These are phyloP conservation scores for Merodon equestris DNA, from an alignment of 2,888 invertebrate genomes.

Conservation along the genomic window DNA sequence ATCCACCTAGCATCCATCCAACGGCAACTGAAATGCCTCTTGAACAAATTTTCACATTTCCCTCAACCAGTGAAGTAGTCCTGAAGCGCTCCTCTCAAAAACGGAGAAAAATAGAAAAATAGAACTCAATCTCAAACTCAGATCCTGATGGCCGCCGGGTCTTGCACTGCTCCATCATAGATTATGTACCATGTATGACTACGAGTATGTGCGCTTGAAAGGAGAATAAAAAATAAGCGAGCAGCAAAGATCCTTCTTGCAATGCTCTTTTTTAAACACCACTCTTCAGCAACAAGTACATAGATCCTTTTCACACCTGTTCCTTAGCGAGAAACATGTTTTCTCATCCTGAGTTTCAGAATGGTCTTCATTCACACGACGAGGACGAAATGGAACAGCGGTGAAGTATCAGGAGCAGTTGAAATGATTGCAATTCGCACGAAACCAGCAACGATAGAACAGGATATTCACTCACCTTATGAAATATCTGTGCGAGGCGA, in stretches of 20 bases:
- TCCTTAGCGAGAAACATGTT: slow-evolving; percentile 27
- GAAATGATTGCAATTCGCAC: slow-evolving; percentile 37
- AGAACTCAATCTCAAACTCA: slow-evolving; percentile 35
- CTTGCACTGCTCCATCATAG: no score
- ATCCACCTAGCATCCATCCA: slow-evolving; percentile 11
- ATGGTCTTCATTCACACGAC: slow-evolving; percentile 4
- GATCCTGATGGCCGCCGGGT: slow-evolving; percentile 25
- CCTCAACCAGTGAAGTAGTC: slow-evolving; percentile 44
- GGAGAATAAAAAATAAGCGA: slow-evolving; percentile 5
- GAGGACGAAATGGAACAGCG: no score
- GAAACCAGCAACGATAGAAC: slow-evolving; percentile 5
- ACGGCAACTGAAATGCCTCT: slow-evolving; percentile 44
- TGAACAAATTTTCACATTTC: slow-evolving; percentile 62
- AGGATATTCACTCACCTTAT: slow-evolving; percentile 32
- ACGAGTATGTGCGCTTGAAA: no score
- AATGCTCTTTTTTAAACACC: slow-evolving; percentile 27
- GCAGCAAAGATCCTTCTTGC: slow-evolving; percentile 12
- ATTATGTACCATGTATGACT: no score
- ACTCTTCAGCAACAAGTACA: slow-evolving; percentile 56
- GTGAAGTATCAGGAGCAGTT: slow-evolving; percentile 22
- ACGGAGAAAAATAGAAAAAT: not conserved
- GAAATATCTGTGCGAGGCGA: slow-evolving; percentile 7
- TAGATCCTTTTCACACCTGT: slow-evolving; percentile 59
- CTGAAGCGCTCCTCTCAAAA: slow-evolving; percentile 48
- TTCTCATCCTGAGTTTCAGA: slow-evolving; percentile 25